Evolutionary conservation across 2,113 vertebrate genomes (phyloP).

Genomic region (Protobothrops flavoviridis): DNA sequence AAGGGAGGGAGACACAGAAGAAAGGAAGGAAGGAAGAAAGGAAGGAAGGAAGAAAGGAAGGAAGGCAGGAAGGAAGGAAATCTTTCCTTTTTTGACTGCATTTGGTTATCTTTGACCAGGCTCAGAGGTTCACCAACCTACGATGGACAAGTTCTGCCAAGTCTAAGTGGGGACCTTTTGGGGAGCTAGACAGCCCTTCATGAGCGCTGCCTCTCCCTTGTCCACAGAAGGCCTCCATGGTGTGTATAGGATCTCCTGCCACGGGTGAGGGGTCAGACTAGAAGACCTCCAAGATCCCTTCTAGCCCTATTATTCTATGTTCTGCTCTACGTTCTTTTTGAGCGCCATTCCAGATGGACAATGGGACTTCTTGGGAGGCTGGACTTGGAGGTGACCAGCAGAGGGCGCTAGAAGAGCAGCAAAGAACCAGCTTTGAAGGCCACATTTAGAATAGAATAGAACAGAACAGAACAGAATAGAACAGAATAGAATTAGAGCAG

Average conservation of each 20-base stretch:
- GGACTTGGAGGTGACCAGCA: neutral
- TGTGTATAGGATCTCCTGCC: too few species aligned
- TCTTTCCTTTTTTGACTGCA: neutral
- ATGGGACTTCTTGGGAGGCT: neutral
- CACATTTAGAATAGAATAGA: too few species aligned
- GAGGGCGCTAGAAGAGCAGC: neutral
- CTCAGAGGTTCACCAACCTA: rapidly evolving
- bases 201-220: slow-evolving; percentile 31
- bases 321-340: neutral
- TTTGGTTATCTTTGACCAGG: slow-evolving; percentile 20
- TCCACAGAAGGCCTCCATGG: too few species aligned
- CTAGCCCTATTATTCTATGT: neutral
- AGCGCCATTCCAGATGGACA: too few species aligned
- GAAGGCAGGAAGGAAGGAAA: neutral
- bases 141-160: slow-evolving; percentile 38
- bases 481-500: too few species aligned
- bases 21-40: too few species aligned
- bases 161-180: slow-evolving; percentile 55
- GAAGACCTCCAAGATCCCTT: too few species aligned
- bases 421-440: neutral
- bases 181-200: slow-evolving; percentile 41
- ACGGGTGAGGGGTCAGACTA: too few species aligned
- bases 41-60: neutral
- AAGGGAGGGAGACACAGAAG: too few species aligned
- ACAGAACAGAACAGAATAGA: too few species aligned